These are phyloP conservation scores for Tachycineta bicolor DNA, from an alignment of 2,113 vertebrate genomes.

Conservation along the genomic window DNA sequence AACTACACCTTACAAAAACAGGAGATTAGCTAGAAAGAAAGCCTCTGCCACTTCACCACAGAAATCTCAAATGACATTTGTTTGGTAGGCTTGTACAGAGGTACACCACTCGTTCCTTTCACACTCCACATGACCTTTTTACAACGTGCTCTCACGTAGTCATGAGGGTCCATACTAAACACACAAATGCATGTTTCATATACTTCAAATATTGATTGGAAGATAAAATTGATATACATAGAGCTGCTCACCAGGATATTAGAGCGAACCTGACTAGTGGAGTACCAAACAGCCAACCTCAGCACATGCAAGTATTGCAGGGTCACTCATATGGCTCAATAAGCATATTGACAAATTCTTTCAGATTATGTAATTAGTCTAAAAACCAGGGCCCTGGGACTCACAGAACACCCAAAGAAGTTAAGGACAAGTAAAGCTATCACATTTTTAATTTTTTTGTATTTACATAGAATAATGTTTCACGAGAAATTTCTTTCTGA, in stretches of 20 bases:
- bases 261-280: background rate
- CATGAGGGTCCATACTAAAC: background rate
- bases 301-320: background rate
- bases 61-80: background rate
- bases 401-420: background rate
- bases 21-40: background rate
- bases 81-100: background rate
- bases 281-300: background rate
- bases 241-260: background rate
- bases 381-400: background rate
- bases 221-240: background rate
- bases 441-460: background rate
- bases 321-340: background rate
- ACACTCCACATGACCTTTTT: background rate
- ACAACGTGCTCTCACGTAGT: background rate
- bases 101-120: background rate
- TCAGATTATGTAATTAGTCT: background rate
- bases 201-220: background rate
- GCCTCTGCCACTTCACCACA: background rate
- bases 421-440: background rate
- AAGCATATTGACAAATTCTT: background rate
- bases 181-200: background rate
- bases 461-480: background rate
- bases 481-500: background rate
- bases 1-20: background rate